Evolutionary conservation across 1,140 invertebrate species (phyloP).

Genomic region (Procambarus virginalis): DNA sequence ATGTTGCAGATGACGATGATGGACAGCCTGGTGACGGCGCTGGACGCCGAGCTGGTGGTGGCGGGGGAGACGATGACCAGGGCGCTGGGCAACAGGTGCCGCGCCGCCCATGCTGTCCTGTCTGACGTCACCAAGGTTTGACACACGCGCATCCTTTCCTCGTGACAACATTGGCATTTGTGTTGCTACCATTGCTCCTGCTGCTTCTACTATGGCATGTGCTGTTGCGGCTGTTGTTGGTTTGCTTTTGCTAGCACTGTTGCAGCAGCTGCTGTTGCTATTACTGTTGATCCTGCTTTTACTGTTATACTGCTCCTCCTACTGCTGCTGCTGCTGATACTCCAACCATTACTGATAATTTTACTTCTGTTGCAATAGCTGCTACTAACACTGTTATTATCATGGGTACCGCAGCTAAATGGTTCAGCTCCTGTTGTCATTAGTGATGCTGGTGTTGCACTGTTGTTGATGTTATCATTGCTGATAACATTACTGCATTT

Average conservation of each 20-base stretch:
- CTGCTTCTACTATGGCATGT: neutral
- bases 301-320: neutral
- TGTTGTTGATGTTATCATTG: too few relatives aligned
- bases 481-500: too few relatives aligned
- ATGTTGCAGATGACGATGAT: conserved; percentile 52
- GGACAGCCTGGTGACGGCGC: conserved; percentile 67
- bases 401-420: too few relatives aligned
- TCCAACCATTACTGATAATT: neutral
- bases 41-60: conserved; percentile 67
- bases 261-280: too few relatives aligned
- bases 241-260: neutral
- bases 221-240: neutral
- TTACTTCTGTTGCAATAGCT: neutral
- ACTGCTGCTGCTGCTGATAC: too few relatives aligned
- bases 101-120: conserved; percentile 61
- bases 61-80: conserved; percentile 52
- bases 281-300: neutral
- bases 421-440: too few relatives aligned
- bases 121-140: conserved; percentile 59
- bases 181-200: neutral
- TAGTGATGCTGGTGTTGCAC: too few relatives aligned
- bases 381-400: neutral
- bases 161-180: neutral
- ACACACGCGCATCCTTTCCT: neutral
- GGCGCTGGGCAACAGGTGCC: conserved; percentile 62